Evolutionary conservation across 2,797 vertebrate species (phyloP), one percentile per base, ranked within the genome.

Genomic region (Pygocentrus nattereri): DNA sequence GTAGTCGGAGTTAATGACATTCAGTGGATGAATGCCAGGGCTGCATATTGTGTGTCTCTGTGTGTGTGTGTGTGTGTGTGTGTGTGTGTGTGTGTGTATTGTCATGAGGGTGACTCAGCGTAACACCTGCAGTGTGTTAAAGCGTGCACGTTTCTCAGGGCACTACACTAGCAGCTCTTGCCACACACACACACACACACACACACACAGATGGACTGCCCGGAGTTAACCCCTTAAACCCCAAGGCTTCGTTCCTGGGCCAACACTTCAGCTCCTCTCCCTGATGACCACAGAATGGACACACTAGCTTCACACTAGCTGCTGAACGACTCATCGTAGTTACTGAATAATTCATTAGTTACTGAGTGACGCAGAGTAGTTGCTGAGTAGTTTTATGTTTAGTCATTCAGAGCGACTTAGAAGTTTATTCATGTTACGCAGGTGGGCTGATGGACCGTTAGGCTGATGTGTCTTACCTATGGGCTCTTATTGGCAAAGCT

Each of bases 101-200:
- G 83, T 87, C 79, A 74, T 59, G 73, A 79, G 67, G 68, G n/a
- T 87, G 79, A 83, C 79, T 81, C 86, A 67, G 79, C 74, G 52
- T 44, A 85, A 83, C 86, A 87, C 82, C 86, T 85, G 84, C 79
- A 74, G 69, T 79, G 76, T 75, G 75, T 73, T 78, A 72, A 75
- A 67, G 64, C 18, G 34, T 59, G 58, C 59, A 30, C 27, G 73
- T 80, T 76, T 82, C 70, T 84, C n/a, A 65, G 76, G 77, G 31
- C 27, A 50, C 41, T 41, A 52, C 12, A 47, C 62, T 52, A 79
- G 72, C 84, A 82, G 78, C 82, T 69, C 80, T 56, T 64, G 65
- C 68, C n/a, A n/a, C n/a, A n/a, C n/a, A n/a, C n/a, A n/a, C n/a
- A 12, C 76, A 49, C 77, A 74, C 74, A 50, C 79, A 81, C 47